Base-by-base conservation (phyloP, 2,797 vertebrate species). In the Chloroceryle amazona region DNA sequence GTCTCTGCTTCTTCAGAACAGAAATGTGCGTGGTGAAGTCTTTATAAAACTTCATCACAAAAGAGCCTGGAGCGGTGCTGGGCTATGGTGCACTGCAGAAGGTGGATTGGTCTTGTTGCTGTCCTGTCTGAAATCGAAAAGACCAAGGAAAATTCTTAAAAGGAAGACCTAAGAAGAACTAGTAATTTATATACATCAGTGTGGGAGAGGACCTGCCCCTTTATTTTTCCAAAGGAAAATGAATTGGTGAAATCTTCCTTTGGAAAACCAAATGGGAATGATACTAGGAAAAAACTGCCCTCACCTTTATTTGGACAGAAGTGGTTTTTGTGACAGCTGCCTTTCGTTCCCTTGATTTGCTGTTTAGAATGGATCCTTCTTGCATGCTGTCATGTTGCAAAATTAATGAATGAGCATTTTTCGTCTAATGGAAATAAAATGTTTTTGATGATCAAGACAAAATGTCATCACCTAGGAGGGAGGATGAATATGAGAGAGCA, bases 321-420 rank as follows among this genome's bases (percentile, higher is more conserved):
- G 10, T 28, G 3, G 0, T 4, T 54, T 73, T 47, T 67, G 10
- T 31, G 71, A 67, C 22, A 93, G 19, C 19, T 55, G 25, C 35
- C 26, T 89, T 88, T 81, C 61, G 6, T 60, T 73, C 16, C 16
- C 9, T 52, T 75, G 3, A 12, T 70, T 55, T 47, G 28, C 71
- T 72, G 9, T 47, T 89, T 85, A 63, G 23, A 86, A 91, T 47
- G 42, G 20, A 22, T 46, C 68, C 15, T 55, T 83, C 67, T 63
- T 70, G 42, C 0, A 0, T 70, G 14, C 52, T 91, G 3, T 67
- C 19, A 31, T 22, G 5, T 22, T 66, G 55, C 26, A 82, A 85
- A 75, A 82, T 61, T 72, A 80, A 73, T 7, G 14, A 91, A 72
- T 57, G 20, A 73, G 10, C 6, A 5, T 66, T 90, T 93, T 81